Evolutionary conservation across 1,140 invertebrate species (phyloP).

Genomic region (Eumaeus atala): DNA sequence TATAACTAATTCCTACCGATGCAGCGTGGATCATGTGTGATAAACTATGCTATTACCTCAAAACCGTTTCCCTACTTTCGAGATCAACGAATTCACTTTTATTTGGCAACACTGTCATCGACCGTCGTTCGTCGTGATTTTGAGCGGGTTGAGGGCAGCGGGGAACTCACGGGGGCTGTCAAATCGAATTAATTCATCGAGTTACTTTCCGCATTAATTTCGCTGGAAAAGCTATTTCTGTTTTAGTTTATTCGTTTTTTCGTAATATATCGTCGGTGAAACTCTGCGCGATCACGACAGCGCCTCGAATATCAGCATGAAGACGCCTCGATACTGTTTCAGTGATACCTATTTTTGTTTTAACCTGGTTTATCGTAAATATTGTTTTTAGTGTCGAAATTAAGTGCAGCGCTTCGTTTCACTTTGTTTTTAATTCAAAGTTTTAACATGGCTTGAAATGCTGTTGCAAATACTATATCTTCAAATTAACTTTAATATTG

Average conservation of each 20-base stretch:
- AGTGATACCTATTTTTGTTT: conserved; percentile 61
- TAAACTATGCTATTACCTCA: too few relatives aligned
- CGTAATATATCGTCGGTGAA: conserved; percentile 28
- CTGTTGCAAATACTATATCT: conserved; percentile 37
- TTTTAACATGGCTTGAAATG: conserved; percentile 32
- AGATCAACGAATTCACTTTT: too few relatives aligned
- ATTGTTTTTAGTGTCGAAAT: conserved; percentile 64
- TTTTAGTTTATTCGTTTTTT: conserved; percentile 44
- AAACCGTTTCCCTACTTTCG: too few relatives aligned
- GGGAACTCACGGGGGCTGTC: conserved; percentile 49
- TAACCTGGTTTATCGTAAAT: conserved; percentile 60
- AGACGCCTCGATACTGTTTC: conserved; percentile 21
- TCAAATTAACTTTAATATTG: conserved; percentile 24
- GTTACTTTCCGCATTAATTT: conserved; percentile 53
- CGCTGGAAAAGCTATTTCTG: conserved; percentile 47
- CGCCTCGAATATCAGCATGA: conserved; percentile 17
- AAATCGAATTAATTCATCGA: conserved; percentile 53
- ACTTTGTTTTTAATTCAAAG: conserved; percentile 26
- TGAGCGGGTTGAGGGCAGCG: conserved; percentile 25
- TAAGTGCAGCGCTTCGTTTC: conserved; percentile 39
- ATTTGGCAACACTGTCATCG: conserved; percentile 51
- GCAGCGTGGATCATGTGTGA: too few relatives aligned
- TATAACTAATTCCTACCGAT: too few relatives aligned
- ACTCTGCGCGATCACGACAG: conserved; percentile 30
- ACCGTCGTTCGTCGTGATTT: conserved; percentile 36